Evolutionary conservation across 2,888 invertebrate genomes (phyloP).

Genomic region (Leucoptera coffeella): DNA sequence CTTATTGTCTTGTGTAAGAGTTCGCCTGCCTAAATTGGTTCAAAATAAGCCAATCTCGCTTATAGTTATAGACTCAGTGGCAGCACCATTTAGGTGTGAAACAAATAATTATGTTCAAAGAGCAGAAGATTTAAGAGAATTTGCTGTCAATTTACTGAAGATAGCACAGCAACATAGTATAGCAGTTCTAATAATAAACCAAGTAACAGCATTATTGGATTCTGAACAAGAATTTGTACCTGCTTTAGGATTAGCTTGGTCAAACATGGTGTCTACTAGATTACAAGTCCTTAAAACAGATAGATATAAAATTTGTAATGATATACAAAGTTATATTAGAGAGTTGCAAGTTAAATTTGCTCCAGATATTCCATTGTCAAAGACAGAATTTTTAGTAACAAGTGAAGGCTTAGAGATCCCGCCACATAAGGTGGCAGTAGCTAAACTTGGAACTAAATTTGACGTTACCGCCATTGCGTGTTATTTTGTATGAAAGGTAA

Average conservation of each 20-base stretch:
- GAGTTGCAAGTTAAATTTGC: constrained; percentile 21
- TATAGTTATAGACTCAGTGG: constrained; percentile 34
- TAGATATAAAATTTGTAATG: constrained; percentile 4
- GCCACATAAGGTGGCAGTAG: too few relatives aligned
- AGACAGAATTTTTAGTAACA: constrained; percentile 15
- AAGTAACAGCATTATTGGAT: constrained; percentile 29
- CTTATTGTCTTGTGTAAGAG: constrained; percentile 24
- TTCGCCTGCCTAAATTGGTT: constrained; percentile 26
- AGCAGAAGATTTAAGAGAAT: constrained; percentile 35
- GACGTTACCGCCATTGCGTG: too few relatives aligned
- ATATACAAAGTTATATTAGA: constrained; percentile 10
- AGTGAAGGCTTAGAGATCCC: too few relatives aligned
- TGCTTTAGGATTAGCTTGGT: constrained; percentile 38
- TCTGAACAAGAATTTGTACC: constrained; percentile 16
- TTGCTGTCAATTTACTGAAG: constrained; percentile 19
- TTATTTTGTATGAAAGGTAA: too few relatives aligned
- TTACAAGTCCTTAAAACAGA: constrained; percentile 12
- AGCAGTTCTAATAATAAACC: constrained; percentile 34
- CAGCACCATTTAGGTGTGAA: constrained; percentile 38
- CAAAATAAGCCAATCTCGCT: constrained; percentile 15
- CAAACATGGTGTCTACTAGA: constrained; percentile 35
- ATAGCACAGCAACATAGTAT: constrained; percentile 23
- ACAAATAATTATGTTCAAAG: constrained; percentile 29
- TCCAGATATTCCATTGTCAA: constrained; percentile 20
- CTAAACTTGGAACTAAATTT: too few relatives aligned